Percentiles rank a stretch among this genome's conserved stretches.
Conservation (phyloP, 2,113 vertebrate species). For the Saccopteryx leptura region DNA sequence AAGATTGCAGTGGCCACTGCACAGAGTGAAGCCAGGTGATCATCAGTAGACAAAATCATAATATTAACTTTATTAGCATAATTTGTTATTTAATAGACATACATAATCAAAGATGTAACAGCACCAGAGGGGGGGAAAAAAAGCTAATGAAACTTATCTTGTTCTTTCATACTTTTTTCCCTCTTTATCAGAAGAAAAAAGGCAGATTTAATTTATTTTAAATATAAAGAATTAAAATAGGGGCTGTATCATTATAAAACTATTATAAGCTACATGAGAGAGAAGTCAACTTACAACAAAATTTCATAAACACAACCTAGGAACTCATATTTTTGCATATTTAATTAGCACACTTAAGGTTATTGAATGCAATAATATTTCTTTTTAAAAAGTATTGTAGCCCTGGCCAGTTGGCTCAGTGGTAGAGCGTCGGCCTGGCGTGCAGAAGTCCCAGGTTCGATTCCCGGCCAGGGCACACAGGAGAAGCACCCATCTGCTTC, state of each 20-base stretch:
- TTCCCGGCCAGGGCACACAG: too few species aligned
- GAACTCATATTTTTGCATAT: not conserved
- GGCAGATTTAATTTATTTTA: not conserved
- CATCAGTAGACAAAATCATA: not conserved
- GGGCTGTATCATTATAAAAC: not conserved
- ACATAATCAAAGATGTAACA: not conserved
- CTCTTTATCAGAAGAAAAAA: not conserved
- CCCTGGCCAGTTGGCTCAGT: too few species aligned
- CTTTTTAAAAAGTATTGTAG: not conserved
- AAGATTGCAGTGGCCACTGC: not conserved
- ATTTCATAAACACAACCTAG: not conserved
- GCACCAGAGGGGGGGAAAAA: not conserved
- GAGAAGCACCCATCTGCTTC: too few species aligned
- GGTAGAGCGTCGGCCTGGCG: too few species aligned
- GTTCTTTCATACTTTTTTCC: not conserved
- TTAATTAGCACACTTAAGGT: not conserved
- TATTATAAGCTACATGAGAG: not conserved
- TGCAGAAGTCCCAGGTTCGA: too few species aligned
- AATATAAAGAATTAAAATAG: slow-evolving; percentile 6
- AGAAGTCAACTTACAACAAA: slow-evolving; percentile 40
- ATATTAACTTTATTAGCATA: not conserved
- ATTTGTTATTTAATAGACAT: not conserved
- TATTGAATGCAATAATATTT: not conserved
- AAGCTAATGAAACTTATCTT: not conserved
- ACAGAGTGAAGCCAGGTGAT: not conserved